Evolutionary conservation across 64 coral and sea anemone species (phyloP), one percentile per base, ranked within the genome.

Genomic region (Montipora efflorescens): DNA sequence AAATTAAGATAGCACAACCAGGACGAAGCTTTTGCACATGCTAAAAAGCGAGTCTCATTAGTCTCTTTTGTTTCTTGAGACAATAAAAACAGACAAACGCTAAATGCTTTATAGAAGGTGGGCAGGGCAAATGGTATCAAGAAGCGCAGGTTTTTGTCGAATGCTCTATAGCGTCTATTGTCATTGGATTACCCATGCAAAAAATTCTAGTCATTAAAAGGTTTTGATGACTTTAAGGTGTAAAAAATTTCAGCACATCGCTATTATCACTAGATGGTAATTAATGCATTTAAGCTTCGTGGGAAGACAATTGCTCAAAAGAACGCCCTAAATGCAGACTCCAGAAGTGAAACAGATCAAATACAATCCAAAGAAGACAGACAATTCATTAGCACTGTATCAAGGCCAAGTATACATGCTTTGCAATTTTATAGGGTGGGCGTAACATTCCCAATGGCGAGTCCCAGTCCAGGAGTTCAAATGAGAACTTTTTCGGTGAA

Each of bases 261-360:
- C 36, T 25, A 71, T 71, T 78, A 15, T 49, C 46, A 49, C 82
- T 86, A 10, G 62, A 16, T 51, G 18, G 59, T 72, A 86, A 86
- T 86, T 72, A 86, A 86, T 86, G 64, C 82, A 19, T n/a, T 86
- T 86, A 86, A 72, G 67, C 82, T 72, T 52, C 82, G 82, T 86
- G 82, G 66, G 82, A 86, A 86, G 20, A 67, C 28, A 68, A 67
- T 47, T 22, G 6, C 46, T 47, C 62, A 36, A 67, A 61, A 47
- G 19, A 50, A 49, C 82, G 64, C 66, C 18, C 45, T 36, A 67
- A 71, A 71, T 47, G 46, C 71, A 45, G 13, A 16, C 59, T 67
- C 64, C 46, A 71, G 47, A 48, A 86, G 44, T 23, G 50, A 70
- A 86, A 71, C 66, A 71, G 66, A 86, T 20, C 82, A 48, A 86